Base-by-base conservation (phyloP, 2,113 vertebrate species). In the Nicator chloris region DNA sequence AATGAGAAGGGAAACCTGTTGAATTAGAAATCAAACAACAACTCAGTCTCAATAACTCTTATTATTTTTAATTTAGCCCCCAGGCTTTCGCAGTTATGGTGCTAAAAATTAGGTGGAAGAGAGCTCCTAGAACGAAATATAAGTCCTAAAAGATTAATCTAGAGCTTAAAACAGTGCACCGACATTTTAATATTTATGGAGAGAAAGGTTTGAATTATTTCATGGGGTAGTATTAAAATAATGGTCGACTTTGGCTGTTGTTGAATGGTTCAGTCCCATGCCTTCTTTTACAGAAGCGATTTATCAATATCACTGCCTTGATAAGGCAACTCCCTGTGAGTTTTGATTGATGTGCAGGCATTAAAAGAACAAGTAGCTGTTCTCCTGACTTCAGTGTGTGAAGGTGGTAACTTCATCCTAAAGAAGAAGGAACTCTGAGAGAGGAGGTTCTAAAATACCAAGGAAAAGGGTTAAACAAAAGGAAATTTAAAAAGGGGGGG, bases 381-480 rank as follows among this genome's bases (percentile, higher is more conserved):
- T 28, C 53, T 60, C 13, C 26, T 64, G 15, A 49, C 26, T 86
- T 75, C 19, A 4, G 1, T 76, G 24, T 33, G 5, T 8, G 37
- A 47, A 60, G n/a, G 22, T 14, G 19, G 40, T 33, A 51, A 37
- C 42, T 73, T 77, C 26, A 49, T 90, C 51, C 66, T 82, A 72
- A 57, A 82, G 63, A 66, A 78, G 49, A 50, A 60, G 49, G 51
- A 87, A 10, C 70, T 45, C 83, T 94, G 71, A 77, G 86, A 82
- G 76, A 85, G 28, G 53, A 33, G 54, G 26, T 63, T 65, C 72
- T 93, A 68, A 96, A 92, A 91, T 82, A 82, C 5, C 19, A n/a
- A 84, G 71, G 45, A 73, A 95, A 97, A 92, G 92, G 35, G 82
- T 94, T 97, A 97, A 97, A 33, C 18, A n/a, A 59, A 21, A 53